phyloP scores from a whole-genome alignment of 2,888 invertebrate species.

The Leptinotarsa rubiginosa region DNA sequence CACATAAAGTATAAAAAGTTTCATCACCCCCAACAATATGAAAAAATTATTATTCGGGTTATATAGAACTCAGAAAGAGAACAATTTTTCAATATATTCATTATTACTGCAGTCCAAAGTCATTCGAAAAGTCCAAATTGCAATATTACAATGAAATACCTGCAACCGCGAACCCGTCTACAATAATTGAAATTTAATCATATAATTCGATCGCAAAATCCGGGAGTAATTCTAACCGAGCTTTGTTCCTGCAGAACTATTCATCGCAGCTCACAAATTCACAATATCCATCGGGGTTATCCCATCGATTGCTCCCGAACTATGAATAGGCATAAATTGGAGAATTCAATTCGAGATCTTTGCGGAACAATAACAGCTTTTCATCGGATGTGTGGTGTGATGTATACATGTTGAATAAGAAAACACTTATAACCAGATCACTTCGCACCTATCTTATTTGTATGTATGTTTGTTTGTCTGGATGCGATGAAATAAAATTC shows the following conservation, averaged over 20 bases:
- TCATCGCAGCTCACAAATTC: constrained; percentile 10
- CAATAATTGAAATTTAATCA: constrained; percentile 18
- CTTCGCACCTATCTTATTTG: no score
- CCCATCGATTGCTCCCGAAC: neutral
- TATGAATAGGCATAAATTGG: constrained; percentile 20
- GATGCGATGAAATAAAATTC: no score
- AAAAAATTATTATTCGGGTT: no score
- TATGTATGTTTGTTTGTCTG: no score
- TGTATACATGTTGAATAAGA: constrained; percentile 44
- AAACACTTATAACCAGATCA: constrained; percentile 34
- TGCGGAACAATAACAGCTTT: constrained; percentile 1
- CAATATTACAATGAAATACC: neutral
- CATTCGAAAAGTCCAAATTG: no score
- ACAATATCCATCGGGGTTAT: constrained; percentile 15
- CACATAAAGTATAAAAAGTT: no score
- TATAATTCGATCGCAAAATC: constrained; percentile 7
- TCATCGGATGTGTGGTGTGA: constrained; percentile 31
- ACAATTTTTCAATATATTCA: no score
- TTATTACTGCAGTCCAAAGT: no score
- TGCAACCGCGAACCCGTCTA: neutral
- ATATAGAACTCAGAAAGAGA: no score
- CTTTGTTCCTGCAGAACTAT: constrained; percentile 12
- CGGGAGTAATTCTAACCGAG: neutral
- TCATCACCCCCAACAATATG: no score
- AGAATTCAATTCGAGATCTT: constrained; percentile 13